Evolutionary conservation across 2,888 invertebrate species (phyloP).

Genomic region (Smittia aterrima): DNA sequence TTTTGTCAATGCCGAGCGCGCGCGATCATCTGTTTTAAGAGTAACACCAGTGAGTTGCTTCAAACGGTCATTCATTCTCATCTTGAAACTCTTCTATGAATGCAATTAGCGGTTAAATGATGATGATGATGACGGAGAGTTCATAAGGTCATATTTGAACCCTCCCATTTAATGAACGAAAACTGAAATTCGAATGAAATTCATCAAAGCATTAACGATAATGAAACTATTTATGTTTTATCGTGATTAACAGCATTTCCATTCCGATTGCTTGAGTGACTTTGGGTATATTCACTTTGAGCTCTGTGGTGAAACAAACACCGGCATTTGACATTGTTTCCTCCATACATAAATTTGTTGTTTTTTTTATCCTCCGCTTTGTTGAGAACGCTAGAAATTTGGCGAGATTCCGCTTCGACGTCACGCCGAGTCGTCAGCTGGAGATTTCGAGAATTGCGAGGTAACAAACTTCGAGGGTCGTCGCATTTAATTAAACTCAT

Average conservation of each 20-base stretch:
- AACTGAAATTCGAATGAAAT: not conserved
- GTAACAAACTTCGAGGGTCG: not conserved
- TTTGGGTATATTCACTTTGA: conserved; percentile 26
- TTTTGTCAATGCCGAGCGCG: not conserved
- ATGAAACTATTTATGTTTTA: conserved; percentile 16
- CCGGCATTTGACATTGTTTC: conserved; percentile 3
- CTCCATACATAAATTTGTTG: conserved; percentile 24
- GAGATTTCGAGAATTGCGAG: not conserved
- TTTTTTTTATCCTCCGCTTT: not conserved
- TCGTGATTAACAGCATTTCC: conserved; percentile 36
- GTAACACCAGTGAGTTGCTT: not conserved
- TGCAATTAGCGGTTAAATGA: not conserved
- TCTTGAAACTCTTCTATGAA: too few species aligned
- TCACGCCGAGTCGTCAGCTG: not conserved
- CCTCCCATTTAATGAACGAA: not conserved
- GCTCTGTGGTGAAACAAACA: not conserved
- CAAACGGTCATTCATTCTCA: not conserved
- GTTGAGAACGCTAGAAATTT: not conserved
- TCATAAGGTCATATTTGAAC: not conserved
- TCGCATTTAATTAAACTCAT: not conserved
- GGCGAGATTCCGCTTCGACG: not conserved
- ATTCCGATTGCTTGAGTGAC: conserved; percentile 36
- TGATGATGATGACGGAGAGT: not conserved
- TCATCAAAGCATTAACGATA: not conserved
- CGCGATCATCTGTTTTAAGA: not conserved